phyloP scores from a whole-genome alignment of 2,797 vertebrate genomes.

The Myripristis jacobus region DNA sequence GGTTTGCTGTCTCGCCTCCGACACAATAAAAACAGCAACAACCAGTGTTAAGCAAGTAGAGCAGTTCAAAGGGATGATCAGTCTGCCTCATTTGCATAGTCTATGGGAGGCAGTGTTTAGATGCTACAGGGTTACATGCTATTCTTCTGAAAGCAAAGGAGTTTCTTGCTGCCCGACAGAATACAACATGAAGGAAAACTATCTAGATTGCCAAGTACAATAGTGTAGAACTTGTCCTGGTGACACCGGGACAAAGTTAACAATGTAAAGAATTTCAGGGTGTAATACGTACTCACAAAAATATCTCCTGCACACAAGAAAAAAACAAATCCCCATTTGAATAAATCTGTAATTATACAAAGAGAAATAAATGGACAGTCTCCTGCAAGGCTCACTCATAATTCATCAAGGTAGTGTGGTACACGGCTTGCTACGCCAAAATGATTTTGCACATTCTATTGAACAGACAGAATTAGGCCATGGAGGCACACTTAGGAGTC shows the following conservation, averaged over 20 bases:
- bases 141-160: constrained; percentile 32
- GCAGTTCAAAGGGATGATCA: constrained; percentile 56
- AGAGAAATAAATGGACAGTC: constrained; percentile 4
- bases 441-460: constrained; percentile 47
- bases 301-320: background rate
- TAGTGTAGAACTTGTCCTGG: constrained; percentile 10
- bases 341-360: constrained; percentile 3
- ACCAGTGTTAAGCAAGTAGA: constrained; percentile 52
- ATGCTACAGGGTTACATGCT: constrained; percentile 44
- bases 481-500: constrained; percentile 65
- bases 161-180: constrained; percentile 12
- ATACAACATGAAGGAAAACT: background rate
- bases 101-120: constrained; percentile 32
- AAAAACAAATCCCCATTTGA: constrained; percentile 16
- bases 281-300: background rate
- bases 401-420: constrained; percentile 30
- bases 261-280: background rate
- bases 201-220: background rate
- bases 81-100: constrained; percentile 46
- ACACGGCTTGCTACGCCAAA: constrained; percentile 37
- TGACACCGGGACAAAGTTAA: background rate
- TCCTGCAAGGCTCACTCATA: constrained; percentile 35
- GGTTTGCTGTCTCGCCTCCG: constrained; percentile 42
- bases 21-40: constrained; percentile 60
- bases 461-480: constrained; percentile 76